Evolutionary conservation across 2,888 invertebrate genomes (phyloP).

Genomic region (Amblyjoppa proteus): DNA sequence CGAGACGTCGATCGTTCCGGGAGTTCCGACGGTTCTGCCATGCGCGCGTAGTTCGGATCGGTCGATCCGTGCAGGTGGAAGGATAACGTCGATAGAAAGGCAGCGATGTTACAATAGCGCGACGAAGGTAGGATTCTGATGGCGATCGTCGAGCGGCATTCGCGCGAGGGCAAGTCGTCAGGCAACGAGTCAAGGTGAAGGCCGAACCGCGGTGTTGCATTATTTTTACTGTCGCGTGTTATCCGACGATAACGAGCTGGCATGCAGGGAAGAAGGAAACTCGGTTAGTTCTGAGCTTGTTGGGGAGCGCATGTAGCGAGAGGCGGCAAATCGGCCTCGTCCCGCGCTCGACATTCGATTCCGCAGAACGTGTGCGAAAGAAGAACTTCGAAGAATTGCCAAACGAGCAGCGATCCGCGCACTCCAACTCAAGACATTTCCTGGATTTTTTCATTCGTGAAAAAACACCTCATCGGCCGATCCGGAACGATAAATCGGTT

Average conservation of each 20-base stretch:
- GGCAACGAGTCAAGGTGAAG: conserved; percentile 59
- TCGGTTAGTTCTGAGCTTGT: conserved; percentile 10
- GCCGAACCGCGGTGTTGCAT: conserved; percentile 52
- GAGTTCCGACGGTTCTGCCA: conserved; percentile 13
- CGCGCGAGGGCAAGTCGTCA: conserved; percentile 24
- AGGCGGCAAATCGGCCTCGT: not conserved
- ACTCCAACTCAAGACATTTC: not conserved
- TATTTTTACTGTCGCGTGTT: conserved; percentile 60
- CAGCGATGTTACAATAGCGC: not conserved
- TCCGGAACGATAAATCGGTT: not conserved
- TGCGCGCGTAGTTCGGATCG: conserved; percentile 12
- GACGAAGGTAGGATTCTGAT: not conserved
- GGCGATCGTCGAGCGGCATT: conserved; percentile 17
- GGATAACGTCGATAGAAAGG: conserved; percentile 2
- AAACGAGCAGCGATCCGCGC: not conserved
- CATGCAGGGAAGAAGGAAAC: conserved; percentile 14
- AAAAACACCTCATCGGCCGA: not conserved
- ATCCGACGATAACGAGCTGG: conserved; percentile 58
- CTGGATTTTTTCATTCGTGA: not conserved
- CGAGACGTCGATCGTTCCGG: conserved; percentile 15
- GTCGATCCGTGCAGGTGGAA: not conserved
- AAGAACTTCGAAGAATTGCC: not conserved
- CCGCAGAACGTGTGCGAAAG: not conserved
- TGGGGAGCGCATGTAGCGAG: not conserved
- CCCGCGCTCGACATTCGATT: not conserved